phyloP scores from a whole-genome alignment of 2,888 invertebrate genomes.

The Aricia artaxerxes region DNA sequence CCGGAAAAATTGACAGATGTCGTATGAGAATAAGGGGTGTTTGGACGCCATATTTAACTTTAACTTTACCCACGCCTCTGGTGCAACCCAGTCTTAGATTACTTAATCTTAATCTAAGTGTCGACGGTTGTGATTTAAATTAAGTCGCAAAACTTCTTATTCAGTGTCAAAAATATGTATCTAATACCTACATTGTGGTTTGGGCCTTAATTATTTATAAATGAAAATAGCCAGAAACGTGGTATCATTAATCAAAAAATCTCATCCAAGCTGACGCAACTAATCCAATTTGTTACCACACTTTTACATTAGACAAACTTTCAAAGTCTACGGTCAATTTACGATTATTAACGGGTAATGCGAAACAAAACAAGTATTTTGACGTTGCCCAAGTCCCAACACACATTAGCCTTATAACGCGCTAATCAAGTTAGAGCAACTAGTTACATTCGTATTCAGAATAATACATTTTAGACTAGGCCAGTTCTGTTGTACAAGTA shows the following conservation, averaged over 20 bases:
- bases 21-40: too few relatives aligned
- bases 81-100: too few relatives aligned
- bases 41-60: too few relatives aligned
- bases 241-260: neutral
- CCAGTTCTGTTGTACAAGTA: slow-evolving; percentile 1
- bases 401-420: slow-evolving; percentile 27
- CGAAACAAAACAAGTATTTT: slow-evolving; percentile 25
- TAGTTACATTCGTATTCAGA: slow-evolving; percentile 17
- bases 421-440: slow-evolving; percentile 1
- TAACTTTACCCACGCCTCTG: too few relatives aligned
- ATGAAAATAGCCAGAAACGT: too few relatives aligned
- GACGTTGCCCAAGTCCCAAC: slow-evolving; percentile 18
- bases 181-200: too few relatives aligned
- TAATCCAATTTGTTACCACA: slow-evolving; percentile 17
- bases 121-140: too few relatives aligned
- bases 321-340: slow-evolving; percentile 14
- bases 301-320: slow-evolving; percentile 18
- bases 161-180: too few relatives aligned
- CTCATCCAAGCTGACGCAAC: neutral
- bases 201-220: too few relatives aligned
- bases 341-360: slow-evolving; percentile 20
- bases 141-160: too few relatives aligned
- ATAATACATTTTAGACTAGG: slow-evolving; percentile 16
- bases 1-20: too few relatives aligned
- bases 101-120: too few relatives aligned